Conservation (phyloP, 2,113 vertebrate genomes). For the Eleginops maclovinus region DNA sequence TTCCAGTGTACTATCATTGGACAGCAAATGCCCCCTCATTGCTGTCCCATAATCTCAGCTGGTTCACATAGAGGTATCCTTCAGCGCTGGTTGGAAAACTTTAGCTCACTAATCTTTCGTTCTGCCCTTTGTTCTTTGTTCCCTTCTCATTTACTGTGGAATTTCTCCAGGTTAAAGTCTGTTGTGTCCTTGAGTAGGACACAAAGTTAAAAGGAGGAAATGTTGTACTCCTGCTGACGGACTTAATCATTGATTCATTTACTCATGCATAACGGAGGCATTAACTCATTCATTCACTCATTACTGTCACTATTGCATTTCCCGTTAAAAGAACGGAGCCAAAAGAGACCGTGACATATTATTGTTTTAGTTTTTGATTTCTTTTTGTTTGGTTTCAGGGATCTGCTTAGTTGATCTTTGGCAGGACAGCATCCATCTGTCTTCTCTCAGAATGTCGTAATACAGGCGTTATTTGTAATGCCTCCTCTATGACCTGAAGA, state of each 20-base stretch:
- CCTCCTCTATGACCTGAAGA: conserved; percentile 40
- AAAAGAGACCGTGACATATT: not conserved
- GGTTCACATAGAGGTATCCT: conserved; percentile 23
- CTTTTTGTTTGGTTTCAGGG: conserved; percentile 24
- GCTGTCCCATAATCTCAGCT: not conserved
- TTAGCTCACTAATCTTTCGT: conserved; percentile 47
- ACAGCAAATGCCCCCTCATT: conserved; percentile 11
- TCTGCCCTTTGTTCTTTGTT: conserved; percentile 60
- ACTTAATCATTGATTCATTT: conserved; percentile 16
- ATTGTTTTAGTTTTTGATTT: not conserved
- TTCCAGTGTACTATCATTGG: conserved; percentile 8
- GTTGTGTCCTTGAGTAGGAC: conserved; percentile 46
- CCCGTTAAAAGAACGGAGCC: not conserved
- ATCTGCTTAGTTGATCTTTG: conserved; percentile 25
- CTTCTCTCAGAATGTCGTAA: conserved; percentile 64
- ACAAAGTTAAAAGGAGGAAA: conserved; percentile 40
- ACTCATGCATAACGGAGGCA: not conserved
- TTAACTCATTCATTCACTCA: not conserved
- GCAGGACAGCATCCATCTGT: conserved; percentile 23
- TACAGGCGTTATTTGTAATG: conserved; percentile 35
- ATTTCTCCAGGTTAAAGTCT: conserved; percentile 49
- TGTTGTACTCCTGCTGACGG: conserved; percentile 7
- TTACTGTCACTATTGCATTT: not conserved
- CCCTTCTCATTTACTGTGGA: conserved; percentile 62
- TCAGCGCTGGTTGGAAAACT: conserved; percentile 28